Conservation (phyloP, 2,113 vertebrate species). For the Hemiscyllium ocellatum region DNA sequence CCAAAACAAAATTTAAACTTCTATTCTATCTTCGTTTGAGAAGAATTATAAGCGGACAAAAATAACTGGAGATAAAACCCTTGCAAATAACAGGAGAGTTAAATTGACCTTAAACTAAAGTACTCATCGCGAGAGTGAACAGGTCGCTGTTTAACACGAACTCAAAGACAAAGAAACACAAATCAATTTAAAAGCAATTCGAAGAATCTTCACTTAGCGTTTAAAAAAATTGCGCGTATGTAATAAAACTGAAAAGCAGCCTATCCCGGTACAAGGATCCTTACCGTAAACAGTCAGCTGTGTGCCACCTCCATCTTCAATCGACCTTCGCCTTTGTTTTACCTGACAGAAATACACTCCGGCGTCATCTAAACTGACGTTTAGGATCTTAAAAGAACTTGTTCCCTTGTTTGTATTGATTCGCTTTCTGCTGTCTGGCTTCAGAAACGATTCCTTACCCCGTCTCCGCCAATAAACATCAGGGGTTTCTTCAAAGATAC, state of each 20-base stretch:
- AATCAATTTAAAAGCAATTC: too few relatives aligned
- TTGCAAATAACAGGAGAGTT: neutral
- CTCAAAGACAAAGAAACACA: too few relatives aligned
- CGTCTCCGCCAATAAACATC: slow-evolving; percentile 11
- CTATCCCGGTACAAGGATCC: neutral
- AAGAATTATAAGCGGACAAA: neutral
- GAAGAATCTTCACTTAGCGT: too few relatives aligned
- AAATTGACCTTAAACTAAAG: neutral
- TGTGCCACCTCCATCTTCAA: neutral
- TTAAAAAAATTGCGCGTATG: neutral
- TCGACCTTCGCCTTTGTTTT: neutral
- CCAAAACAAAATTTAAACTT: neutral
- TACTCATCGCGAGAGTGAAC: neutral
- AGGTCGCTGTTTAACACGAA: too few relatives aligned
- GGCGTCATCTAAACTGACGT: neutral
- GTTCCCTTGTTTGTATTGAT: neutral
- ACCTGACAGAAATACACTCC: neutral
- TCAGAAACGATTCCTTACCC: neutral
- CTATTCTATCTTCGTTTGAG: neutral
- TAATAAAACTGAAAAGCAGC: too few relatives aligned
- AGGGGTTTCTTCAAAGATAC: neutral
- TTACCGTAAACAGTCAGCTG: neutral
- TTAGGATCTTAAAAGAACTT: neutral
- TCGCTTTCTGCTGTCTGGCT: neutral
- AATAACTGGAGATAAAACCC: neutral